Percentiles rank a stretch among this genome's conserved stretches.
Conservation (phyloP, 2,888 invertebrate genomes). For the Drosophila greeni region DNA sequence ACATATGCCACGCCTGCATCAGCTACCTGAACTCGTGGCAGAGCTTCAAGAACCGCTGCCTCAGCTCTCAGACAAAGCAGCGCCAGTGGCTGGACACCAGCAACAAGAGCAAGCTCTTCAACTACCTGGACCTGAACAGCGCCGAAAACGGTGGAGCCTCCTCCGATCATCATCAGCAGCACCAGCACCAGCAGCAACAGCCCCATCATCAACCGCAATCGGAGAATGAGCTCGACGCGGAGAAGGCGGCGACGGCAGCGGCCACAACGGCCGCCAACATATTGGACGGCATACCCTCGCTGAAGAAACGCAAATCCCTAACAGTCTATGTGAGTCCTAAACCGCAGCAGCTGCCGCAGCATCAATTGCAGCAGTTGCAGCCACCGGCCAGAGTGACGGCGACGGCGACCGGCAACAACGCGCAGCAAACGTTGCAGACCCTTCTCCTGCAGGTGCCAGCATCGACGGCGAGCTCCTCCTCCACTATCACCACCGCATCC, state of each 20-base stretch:
- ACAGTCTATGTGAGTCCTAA: conserved; percentile 78
- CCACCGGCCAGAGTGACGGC: conserved; percentile 37
- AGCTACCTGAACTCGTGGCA: conserved; percentile 79
- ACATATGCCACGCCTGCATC: conserved; percentile 79
- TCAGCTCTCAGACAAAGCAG: conserved; percentile 77
- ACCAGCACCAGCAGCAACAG: conserved; percentile 43
- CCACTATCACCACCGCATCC: conserved; percentile 20
- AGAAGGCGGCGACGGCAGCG: conserved; percentile 38
- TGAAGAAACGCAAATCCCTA: conserved; percentile 78
- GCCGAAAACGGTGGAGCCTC: conserved; percentile 57
- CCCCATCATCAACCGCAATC: conserved; percentile 39
- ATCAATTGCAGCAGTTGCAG: conserved; percentile 46
- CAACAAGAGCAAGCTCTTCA: conserved; percentile 55
- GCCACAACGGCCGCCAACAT: conserved; percentile 58
- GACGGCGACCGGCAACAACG: conserved; percentile 26
- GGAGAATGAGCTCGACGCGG: conserved; percentile 38
- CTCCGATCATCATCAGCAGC: conserved; percentile 28
- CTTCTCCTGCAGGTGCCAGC: conserved; percentile 59
- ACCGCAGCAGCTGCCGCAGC: conserved; percentile 57
- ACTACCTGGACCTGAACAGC: conserved; percentile 61
- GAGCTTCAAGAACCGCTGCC: conserved; percentile 79
- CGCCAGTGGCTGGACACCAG: conserved; percentile 75
- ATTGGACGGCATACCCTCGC: conserved; percentile 76
- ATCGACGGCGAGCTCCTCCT: conserved; percentile 35
- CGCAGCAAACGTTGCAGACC: conserved; percentile 52